These are phyloP conservation scores for Poeciliopsis turrubarensis DNA, from an alignment of 2,113 vertebrate species.

Conservation along the genomic window DNA sequence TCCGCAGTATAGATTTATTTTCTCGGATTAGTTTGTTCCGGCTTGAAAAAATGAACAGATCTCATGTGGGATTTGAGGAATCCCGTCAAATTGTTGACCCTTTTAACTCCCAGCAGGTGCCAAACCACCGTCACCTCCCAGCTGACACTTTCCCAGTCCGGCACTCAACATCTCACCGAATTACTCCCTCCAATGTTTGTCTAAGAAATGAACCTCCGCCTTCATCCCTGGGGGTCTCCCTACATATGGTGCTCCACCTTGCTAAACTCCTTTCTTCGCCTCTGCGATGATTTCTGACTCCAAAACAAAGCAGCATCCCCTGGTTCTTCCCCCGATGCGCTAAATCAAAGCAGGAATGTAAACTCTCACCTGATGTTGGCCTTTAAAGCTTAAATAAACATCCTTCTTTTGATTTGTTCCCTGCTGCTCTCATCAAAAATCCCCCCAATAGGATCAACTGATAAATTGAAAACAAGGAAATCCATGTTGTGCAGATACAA, in stretches of 20 bases:
- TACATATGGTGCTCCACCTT: constrained; percentile 55
- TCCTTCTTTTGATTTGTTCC: neutral
- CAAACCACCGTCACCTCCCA: constrained; percentile 55
- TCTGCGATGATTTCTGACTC: constrained; percentile 14
- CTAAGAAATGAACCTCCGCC: constrained; percentile 37
- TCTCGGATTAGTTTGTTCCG: constrained; percentile 40
- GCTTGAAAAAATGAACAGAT: constrained; percentile 18
- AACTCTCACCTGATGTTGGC: constrained; percentile 10
- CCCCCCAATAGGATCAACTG: neutral
- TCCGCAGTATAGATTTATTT: constrained; percentile 48
- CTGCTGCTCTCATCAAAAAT: constrained; percentile 18
- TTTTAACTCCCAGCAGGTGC: constrained; percentile 55
- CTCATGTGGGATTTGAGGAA: constrained; percentile 27
- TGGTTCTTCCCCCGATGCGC: constrained; percentile 2
- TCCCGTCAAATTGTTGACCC: constrained; percentile 3
- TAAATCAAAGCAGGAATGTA: constrained; percentile 35
- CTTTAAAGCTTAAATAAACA: constrained; percentile 5
- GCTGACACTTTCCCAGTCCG: neutral
- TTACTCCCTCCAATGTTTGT: constrained; percentile 47
- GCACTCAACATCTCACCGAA: constrained; percentile 43
- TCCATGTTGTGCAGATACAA: constrained; percentile 17
- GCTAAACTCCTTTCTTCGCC: constrained; percentile 16
- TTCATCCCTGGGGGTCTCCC: constrained; percentile 12
- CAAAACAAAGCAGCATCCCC: constrained; percentile 14
- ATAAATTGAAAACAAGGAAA: constrained; percentile 8